Percentiles rank a stretch among this genome's conserved stretches.
phyloP scores from a whole-genome alignment of 2,113 vertebrate species.

The Atrichornis clamosus region DNA sequence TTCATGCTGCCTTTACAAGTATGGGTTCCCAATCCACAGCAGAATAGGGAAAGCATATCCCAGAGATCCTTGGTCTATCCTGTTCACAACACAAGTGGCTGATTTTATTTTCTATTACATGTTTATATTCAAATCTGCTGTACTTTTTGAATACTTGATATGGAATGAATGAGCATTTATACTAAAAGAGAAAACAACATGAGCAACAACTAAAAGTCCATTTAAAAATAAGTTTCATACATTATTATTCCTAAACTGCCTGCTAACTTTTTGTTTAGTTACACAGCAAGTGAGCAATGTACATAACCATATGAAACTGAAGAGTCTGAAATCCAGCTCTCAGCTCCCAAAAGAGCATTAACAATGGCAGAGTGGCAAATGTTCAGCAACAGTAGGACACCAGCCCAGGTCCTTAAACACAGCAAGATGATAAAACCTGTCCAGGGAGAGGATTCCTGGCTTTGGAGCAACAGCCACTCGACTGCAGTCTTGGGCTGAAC shows the following conservation, averaged over 20 bases:
- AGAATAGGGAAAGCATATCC: fast-evolving
- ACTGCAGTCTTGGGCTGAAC: background rate
- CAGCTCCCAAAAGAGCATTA: background rate
- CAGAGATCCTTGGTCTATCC: background rate
- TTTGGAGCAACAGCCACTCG: background rate
- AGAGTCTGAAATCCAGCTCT: background rate
- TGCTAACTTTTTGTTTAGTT: background rate
- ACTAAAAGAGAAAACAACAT: background rate
- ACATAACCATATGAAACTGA: fast-evolving
- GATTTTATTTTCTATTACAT: background rate
- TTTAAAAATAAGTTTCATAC: background rate
- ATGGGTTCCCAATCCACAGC: background rate
- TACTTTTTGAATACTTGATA: background rate
- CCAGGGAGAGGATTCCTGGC: background rate
- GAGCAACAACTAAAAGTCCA: background rate
- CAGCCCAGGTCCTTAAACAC: background rate
- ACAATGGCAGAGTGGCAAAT: background rate
- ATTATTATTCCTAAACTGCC: background rate
- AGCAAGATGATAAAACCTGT: background rate
- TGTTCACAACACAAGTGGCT: background rate
- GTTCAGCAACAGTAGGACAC: background rate
- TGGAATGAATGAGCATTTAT: background rate
- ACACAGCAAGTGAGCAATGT: background rate
- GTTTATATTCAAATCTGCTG: background rate
- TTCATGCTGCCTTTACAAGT: background rate